These are phyloP conservation scores for Acanthaster planci DNA, from an alignment of 35 echinoderm and acorn worm genomes.

Conservation along the genomic window DNA sequence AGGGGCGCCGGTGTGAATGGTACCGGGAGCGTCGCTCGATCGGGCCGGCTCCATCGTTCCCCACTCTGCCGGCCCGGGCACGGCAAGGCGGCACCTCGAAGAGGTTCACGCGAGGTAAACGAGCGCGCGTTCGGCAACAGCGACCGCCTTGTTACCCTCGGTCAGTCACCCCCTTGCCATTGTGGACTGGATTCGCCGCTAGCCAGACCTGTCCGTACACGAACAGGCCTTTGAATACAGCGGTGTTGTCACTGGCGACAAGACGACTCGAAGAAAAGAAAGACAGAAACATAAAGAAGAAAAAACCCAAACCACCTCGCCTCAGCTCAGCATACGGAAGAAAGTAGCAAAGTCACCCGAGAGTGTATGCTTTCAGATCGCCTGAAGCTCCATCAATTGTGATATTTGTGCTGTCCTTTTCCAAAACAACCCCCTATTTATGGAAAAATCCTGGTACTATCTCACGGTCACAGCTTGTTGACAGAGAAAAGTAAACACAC, in stretches of 20 bases:
- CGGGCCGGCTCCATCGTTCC: not conserved
- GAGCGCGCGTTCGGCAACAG: not conserved
- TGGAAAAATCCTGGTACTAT: not conserved
- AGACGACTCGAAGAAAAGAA: conserved; percentile 9
- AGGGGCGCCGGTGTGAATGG: not conserved
- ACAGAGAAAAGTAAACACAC: not conserved
- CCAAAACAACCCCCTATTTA: not conserved
- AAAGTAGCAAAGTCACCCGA: not conserved
- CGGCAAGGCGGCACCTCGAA: not conserved
- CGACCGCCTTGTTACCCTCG: not conserved
- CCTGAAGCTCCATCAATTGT: not conserved
- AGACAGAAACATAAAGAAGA: too few relatives aligned
- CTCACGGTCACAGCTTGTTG: not conserved
- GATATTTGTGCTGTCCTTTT: not conserved
- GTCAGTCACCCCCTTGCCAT: conserved; percentile 16
- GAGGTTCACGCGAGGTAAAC: conserved; percentile 9
- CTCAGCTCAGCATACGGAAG: not conserved
- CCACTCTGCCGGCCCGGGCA: not conserved
- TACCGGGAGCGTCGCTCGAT: conserved; percentile 20
- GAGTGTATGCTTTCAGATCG: conserved; percentile 13
- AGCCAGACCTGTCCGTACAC: not conserved
- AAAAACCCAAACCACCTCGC: not conserved
- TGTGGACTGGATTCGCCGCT: conserved; percentile 1
- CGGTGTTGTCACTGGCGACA: conserved; percentile 1
- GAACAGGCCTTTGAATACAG: not conserved